Conservation (phyloP, 2,888 invertebrate species). For the Leptodirus hochenwartii region DNA sequence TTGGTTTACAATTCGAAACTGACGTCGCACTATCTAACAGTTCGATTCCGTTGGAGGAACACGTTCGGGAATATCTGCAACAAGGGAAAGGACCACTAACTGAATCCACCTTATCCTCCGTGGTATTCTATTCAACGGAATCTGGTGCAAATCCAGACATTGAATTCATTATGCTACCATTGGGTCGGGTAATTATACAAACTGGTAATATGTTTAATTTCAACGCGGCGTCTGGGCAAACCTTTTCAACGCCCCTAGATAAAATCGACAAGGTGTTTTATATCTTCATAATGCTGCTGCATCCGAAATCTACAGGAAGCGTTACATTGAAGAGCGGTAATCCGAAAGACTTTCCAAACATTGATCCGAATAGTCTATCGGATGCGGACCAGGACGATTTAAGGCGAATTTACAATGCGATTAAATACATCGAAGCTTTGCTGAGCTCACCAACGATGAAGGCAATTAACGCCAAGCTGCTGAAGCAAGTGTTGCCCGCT, state of each 20-base stretch:
- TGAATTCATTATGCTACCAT: slow-evolving; percentile 11
- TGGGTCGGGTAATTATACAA: slow-evolving; percentile 5
- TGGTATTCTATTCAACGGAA: slow-evolving; percentile 1
- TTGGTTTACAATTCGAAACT: slow-evolving; percentile 12
- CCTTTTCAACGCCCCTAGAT: too few relatives aligned
- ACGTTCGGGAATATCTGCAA: slow-evolving; percentile 13
- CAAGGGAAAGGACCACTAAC: slow-evolving; percentile 13
- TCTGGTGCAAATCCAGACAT: slow-evolving; percentile 10
- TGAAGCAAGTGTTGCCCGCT: slow-evolving; percentile 32
- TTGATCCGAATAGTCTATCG: slow-evolving; percentile 16
- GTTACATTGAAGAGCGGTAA: slow-evolving; percentile 16
- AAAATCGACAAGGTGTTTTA: too few relatives aligned
- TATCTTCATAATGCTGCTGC: slow-evolving; percentile 14
- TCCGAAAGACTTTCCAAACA: slow-evolving; percentile 18
- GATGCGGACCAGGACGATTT: slow-evolving; percentile 28
- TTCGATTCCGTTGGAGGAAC: too few relatives aligned
- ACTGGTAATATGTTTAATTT: slow-evolving; percentile 7
- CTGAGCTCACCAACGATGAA: slow-evolving; percentile 36
- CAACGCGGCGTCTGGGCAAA: slow-evolving; percentile 9
- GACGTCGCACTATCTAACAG: slow-evolving; percentile 9
- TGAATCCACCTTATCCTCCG: too few relatives aligned
- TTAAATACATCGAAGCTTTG: slow-evolving; percentile 22
- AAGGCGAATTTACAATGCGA: slow-evolving; percentile 37
- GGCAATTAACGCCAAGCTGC: slow-evolving; percentile 32
- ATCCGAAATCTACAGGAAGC: slow-evolving; percentile 17